Evolutionary conservation across 2,888 invertebrate species (phyloP), one percentile per base, ranked within the genome.

Genomic region (Harmothoe impar): DNA sequence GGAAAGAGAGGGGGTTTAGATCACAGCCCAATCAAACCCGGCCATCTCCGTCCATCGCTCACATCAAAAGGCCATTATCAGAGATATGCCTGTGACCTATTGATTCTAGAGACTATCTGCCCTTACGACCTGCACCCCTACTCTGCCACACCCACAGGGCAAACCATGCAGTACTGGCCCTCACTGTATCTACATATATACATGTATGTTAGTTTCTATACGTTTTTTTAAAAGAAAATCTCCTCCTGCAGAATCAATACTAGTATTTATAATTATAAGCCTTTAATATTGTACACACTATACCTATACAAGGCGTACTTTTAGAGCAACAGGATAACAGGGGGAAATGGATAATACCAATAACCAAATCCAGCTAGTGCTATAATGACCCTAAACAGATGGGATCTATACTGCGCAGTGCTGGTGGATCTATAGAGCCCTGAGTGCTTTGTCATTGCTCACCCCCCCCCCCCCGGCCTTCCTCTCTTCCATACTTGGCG

Each of bases 11-110:
- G 43, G 33, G 35, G 81, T 43, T 7, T 81, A 86, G 86, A 86
- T 86, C 86, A 86, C 54, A 54, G 86, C 25, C 52, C 54, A 54
- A 86, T 86, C 86, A 29, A 33, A 86, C 86, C 33, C 54, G 54
- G 54, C 54, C 86, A 86, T 86, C 86, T 86, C 86, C 52, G 56
- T 56, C 25, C 86, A 86, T 86, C 86, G 86, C 54, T 86, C 54
- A 86, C 86, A 54, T 86, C 86, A 86, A 86, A 86, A 86, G 86
- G 7, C 86, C 31, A 86, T 86, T 86, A 86, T 86, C 86, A 56
- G 86, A 52, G 86, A 86, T 86, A 86, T 86, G 29, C 29, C 54
- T 31, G 29, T 54, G 54, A 86, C 86, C 86, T 86, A 86, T 86
- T 86, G 86, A 86, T 86, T 86, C 54, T 5, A 17, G 15, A 25